These are phyloP conservation scores for Paracentrotus lividus DNA, from an alignment of 53 echinoderm and acorn worm genomes.

Conservation along the genomic window DNA sequence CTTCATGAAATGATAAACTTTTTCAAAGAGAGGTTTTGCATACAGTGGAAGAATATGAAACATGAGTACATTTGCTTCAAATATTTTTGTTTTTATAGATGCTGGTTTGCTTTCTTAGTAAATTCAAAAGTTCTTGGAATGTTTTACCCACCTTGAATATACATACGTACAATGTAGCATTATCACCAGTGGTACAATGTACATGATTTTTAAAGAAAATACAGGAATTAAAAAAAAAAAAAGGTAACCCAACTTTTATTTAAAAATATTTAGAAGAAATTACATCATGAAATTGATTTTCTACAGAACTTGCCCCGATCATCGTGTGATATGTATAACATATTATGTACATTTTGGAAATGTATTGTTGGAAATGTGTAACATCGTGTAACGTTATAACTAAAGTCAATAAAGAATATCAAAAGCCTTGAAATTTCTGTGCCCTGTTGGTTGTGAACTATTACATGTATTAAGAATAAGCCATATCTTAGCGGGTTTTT, in stretches of 20 bases:
- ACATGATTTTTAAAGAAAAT: background rate
- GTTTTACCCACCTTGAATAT: background rate
- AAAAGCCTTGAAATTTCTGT: background rate
- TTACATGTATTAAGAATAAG: background rate
- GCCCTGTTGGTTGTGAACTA: background rate
- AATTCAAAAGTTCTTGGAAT: background rate
- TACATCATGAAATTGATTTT: background rate
- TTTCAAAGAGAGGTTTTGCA: background rate
- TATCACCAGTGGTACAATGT: background rate
- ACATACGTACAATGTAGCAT: too few species aligned
- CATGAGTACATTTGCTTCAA: background rate
- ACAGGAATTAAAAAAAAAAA: background rate
- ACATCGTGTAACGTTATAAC: background rate
- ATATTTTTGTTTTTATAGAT: background rate
- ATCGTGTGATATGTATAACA: slow-evolving; percentile 9
- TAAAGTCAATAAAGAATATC: background rate
- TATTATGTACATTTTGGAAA: background rate
- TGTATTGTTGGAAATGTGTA: background rate
- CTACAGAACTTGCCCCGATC: background rate
- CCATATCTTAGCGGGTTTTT: too few species aligned
- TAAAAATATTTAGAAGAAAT: background rate
- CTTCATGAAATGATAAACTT: too few species aligned
- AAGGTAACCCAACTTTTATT: background rate
- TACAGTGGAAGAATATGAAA: background rate
- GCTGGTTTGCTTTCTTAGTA: background rate